Base-by-base conservation (phyloP, 1,140 invertebrate genomes). In the Globodera rostochiensis region DNA sequence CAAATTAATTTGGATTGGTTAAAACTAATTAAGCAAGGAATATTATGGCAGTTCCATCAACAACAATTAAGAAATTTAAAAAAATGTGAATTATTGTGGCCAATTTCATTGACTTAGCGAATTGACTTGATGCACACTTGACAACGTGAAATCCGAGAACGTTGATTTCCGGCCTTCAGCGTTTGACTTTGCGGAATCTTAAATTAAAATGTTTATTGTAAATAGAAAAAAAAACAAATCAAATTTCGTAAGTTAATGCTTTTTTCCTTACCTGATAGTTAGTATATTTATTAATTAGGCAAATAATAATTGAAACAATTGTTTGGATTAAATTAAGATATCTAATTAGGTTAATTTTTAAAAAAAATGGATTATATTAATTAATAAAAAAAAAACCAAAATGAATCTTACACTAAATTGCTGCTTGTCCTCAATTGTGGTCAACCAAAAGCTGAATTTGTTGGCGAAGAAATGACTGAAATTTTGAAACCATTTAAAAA, bases 371-470 rank as follows among this genome's bases (percentile, higher is more conserved):
- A 70, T 19, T 19, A 9, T 25, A 60, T 71, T 84, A 53, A 15
- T 60, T 60, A 15, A 60, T 19, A n/a, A 45, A 25, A 0, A 25
- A n/a, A 25, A 25, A 25, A 25, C 1, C 25, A 25, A 25, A 25
- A 77, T 53, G 50, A 36, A 69, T 67, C 64, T 79, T 83, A 90
- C 88, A 80, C 80, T 86, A 77, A 90, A 89, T 88, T 96, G 94
- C 83, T 95, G 92, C 78, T 92, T 89, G 64, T 94, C 93, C 86
- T 98, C 96, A 85, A 99, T 95, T 2, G 95, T 97, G 45, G 96
- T 94, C 87, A 99, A 92, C 97, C 97, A 99, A 92, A 98, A 99
- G 90, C 95, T 97, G 89, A 96, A 94, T 92, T 96, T 95, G 88
- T 98, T 98, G 73, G 96, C 94, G 90, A 96, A 99, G 90, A 97